These are phyloP conservation scores for Holacanthella duospinosa DNA, from an alignment of 2,888 invertebrate species.

Conservation along the genomic window DNA sequence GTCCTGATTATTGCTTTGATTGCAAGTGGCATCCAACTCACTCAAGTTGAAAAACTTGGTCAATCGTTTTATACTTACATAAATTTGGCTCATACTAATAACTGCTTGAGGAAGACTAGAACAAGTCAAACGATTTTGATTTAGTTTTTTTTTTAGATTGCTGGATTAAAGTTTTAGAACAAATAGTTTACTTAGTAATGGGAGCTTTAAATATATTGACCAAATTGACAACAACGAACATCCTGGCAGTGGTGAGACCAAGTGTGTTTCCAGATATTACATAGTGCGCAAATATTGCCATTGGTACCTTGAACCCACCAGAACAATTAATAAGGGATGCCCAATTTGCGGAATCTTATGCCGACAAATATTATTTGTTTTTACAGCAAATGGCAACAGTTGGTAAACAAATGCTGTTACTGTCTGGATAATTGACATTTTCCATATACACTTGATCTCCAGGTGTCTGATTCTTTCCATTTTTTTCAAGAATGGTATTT, in stretches of 20 bases:
- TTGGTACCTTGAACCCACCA: constrained; percentile 15
- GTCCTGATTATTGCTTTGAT: too few species aligned
- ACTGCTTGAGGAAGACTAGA: neutral
- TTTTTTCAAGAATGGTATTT: constrained; percentile 36
- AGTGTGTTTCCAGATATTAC: constrained; percentile 58
- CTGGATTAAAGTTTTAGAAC: too few species aligned
- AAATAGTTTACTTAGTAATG: too few species aligned
- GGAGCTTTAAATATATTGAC: constrained; percentile 79
- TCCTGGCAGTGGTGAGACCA: constrained; percentile 65
- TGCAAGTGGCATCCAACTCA: constrained; percentile 46
- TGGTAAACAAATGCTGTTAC: too few species aligned
- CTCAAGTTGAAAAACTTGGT: constrained; percentile 48
- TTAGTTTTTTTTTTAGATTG: too few species aligned
- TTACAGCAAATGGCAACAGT: too few species aligned
- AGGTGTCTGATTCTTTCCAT: constrained; percentile 73
- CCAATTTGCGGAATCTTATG: too few species aligned
- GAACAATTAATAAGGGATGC: too few species aligned
- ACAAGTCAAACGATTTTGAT: too few species aligned
- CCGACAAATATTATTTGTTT: constrained; percentile 40
- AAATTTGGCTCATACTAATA: constrained; percentile 16
- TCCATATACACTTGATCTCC: constrained; percentile 76
- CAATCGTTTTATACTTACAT: constrained; percentile 48
- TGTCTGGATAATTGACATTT: constrained; percentile 80
- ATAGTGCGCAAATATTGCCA: constrained; percentile 68
- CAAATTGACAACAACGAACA: constrained; percentile 75